Conservation (phyloP, 2,113 vertebrate genomes). For the Andinoacara biseriatus region DNA sequence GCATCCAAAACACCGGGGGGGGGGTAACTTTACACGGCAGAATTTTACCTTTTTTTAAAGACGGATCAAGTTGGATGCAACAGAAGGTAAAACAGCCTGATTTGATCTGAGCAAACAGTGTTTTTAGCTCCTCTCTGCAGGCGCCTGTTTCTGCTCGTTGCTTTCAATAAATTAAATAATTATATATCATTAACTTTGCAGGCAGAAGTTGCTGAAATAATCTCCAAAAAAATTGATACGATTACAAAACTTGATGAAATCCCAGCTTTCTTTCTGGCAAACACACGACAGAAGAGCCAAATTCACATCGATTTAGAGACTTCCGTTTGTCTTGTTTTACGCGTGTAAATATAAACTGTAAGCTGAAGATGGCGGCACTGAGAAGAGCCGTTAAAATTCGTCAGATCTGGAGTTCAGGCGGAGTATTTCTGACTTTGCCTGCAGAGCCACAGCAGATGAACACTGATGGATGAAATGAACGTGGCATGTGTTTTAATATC, state of each 20-base stretch:
- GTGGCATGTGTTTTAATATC: not conserved
- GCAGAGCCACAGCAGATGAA: not conserved
- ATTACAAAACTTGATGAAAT: not conserved
- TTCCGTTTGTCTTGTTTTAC: too few species aligned
- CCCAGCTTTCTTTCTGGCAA: too few species aligned
- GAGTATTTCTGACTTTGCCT: not conserved
- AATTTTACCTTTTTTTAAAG: not conserved
- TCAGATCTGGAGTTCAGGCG: not conserved
- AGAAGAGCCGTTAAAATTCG: not conserved
- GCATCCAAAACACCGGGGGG: fast-evolving
- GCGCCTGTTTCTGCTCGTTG: fast-evolving
- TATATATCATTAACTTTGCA: not conserved
- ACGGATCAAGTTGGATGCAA: fast-evolving
- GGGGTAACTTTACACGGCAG: not conserved
- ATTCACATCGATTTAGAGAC: too few species aligned
- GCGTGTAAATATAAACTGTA: too few species aligned
- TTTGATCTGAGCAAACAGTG: not conserved
- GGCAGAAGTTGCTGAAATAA: not conserved
- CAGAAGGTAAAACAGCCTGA: not conserved
- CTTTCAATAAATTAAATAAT: not conserved
- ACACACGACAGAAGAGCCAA: too few species aligned
- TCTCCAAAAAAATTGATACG: not conserved
- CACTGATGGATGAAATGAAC: too few species aligned
- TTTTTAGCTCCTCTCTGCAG: not conserved
- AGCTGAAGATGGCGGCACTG: not conserved